Evolutionary conservation across 2,888 invertebrate genomes (phyloP).

Genomic region (Gastracanthus pulcherrimus): DNA sequence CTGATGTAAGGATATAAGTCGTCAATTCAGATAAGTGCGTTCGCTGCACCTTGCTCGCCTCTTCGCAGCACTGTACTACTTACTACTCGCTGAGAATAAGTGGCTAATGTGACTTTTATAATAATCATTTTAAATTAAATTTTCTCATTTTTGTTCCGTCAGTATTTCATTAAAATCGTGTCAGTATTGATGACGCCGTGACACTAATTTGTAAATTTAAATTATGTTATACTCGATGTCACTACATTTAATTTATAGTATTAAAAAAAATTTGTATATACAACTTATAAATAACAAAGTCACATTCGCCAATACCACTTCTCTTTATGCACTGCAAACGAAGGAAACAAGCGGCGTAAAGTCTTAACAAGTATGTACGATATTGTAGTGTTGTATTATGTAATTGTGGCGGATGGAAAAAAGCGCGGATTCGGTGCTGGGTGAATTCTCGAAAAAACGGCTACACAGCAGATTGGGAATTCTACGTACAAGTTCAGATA

Average conservation of each 20-base stretch:
- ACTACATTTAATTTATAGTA: too few species aligned
- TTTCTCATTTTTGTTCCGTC: too few species aligned
- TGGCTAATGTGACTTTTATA: slow-evolving; percentile 15
- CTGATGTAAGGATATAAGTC: background rate
- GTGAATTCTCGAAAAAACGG: slow-evolving; percentile 4
- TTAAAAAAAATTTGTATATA: too few species aligned
- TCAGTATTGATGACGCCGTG: too few species aligned
- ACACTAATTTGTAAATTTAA: too few species aligned
- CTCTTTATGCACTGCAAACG: background rate
- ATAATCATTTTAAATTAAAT: too few species aligned
- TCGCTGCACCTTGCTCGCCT: slow-evolving; percentile 32
- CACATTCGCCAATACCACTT: background rate
- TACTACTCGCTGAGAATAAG: background rate
- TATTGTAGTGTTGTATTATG: background rate
- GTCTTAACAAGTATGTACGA: background rate
- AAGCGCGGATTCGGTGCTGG: background rate
- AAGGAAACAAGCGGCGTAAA: slow-evolving; percentile 27
- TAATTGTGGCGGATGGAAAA: background rate
- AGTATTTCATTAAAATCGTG: too few species aligned
- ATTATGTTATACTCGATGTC: too few species aligned
- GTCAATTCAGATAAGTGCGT: slow-evolving; percentile 40
- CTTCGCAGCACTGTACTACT: slow-evolving; percentile 14
- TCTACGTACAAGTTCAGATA: slow-evolving; percentile 41
- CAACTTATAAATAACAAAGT: too few species aligned
- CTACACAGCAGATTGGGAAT: background rate